These are phyloP conservation scores for Antrozous pallidus DNA, from an alignment of 2,797 vertebrate species.

Conservation along the genomic window DNA sequence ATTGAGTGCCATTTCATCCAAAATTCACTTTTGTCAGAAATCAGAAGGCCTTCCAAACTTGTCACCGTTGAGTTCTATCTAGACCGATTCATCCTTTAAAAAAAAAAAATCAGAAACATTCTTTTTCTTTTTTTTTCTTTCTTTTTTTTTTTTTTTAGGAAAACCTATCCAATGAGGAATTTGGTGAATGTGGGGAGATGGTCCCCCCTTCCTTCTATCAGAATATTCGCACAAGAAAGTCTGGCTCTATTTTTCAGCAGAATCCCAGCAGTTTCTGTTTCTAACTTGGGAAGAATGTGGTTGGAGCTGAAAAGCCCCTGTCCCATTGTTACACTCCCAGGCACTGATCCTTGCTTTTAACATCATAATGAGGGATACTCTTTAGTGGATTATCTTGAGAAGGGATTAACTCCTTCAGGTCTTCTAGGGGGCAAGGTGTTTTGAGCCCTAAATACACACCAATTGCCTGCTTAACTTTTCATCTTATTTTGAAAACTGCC, in stretches of 20 bases:
- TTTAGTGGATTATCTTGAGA: slow-evolving; percentile 92
- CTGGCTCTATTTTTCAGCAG: slow-evolving; percentile 80
- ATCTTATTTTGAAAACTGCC: slow-evolving; percentile 91
- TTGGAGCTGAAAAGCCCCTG: slow-evolving; percentile 85
- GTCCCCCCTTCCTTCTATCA: slow-evolving; percentile 59
- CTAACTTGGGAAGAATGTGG: slow-evolving; percentile 90
- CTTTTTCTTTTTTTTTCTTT: no score
- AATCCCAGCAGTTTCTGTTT: slow-evolving; percentile 88
- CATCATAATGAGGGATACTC: slow-evolving; percentile 92
- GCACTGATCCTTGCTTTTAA: slow-evolving; percentile 90
- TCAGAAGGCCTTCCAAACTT: not conserved
- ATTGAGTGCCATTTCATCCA: slow-evolving; percentile 45
- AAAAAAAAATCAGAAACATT: slow-evolving; percentile 49
- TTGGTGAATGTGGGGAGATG: slow-evolving; percentile 75
- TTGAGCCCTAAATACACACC: slow-evolving; percentile 91
- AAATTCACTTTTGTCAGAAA: slow-evolving; percentile 49
- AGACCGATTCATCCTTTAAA: not conserved
- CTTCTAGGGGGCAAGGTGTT: slow-evolving; percentile 91
- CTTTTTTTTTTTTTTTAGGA: no score
- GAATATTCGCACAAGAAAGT: slow-evolving; percentile 83
- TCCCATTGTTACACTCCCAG: slow-evolving; percentile 86
- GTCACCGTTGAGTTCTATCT: not conserved
- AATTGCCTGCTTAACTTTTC: slow-evolving; percentile 90
- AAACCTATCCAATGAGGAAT: slow-evolving; percentile 61
- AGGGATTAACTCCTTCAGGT: slow-evolving; percentile 91